Percentiles rank a stretch among this genome's conserved stretches.
These are phyloP conservation scores for Xiphophorus maculatus DNA, from an alignment of 2,113 vertebrate species.

Conservation along the genomic window DNA sequence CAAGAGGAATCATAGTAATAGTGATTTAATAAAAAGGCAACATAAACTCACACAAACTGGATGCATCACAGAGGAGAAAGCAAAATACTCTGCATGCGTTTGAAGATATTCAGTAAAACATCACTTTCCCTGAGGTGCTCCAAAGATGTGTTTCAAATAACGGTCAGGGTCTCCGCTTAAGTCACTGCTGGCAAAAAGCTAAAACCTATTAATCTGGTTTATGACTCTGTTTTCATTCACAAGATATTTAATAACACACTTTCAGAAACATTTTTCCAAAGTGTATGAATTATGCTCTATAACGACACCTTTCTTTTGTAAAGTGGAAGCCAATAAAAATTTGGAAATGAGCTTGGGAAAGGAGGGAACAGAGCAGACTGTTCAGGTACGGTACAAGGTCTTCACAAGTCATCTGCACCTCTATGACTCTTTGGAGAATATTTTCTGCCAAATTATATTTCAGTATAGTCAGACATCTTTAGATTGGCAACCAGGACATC, in stretches of 20 bases:
- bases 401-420: constrained; percentile 41
- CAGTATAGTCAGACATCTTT: constrained; percentile 41
- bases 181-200: constrained; percentile 13
- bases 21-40: background rate
- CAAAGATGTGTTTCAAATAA: constrained; percentile 13
- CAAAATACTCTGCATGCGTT: background rate
- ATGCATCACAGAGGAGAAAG: background rate
- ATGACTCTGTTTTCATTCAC: constrained; percentile 25
- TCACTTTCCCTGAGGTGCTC: background rate
- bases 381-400: constrained; percentile 38
- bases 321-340: constrained; percentile 51
- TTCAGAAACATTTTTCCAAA: constrained; percentile 33
- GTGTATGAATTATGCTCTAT: constrained; percentile 38
- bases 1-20: background rate
- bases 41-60: background rate
- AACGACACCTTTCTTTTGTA: constrained; percentile 41
- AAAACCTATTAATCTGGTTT: constrained; percentile 38
- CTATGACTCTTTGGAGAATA: constrained; percentile 49
- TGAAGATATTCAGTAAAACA: no score
- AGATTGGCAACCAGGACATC: constrained; percentile 16
- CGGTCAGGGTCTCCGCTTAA: constrained; percentile 27
- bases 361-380: constrained; percentile 21
- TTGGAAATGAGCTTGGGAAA: constrained; percentile 46
- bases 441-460: constrained; percentile 54
- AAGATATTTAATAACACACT: constrained; percentile 37